Base-by-base conservation (phyloP, 37 sponge, comb jelly and placozoan genomes). In the Tethya wilhelma region DNA sequence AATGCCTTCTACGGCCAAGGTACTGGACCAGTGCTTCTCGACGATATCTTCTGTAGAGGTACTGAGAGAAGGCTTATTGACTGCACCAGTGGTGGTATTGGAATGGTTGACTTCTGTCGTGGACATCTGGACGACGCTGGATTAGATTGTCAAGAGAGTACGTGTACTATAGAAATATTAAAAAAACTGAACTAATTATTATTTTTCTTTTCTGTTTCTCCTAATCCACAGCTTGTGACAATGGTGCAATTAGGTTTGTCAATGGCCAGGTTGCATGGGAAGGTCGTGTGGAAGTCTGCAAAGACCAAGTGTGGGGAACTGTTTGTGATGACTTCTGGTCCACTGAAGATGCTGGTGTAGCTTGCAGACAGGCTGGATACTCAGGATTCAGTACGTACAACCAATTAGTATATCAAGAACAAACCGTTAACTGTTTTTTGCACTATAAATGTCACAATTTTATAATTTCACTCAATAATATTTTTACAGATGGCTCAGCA, bases 241-340 rank as follows among this genome's bases (percentile, higher is more conserved):
- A 64, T 43, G 77, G 44, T 43, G 32, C 38, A 20, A 60, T 82
- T 49, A 67, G 83, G 2, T 65, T 82, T 43, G 45, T 59, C 31
- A 42, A 42, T 62, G 83, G 73, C 0, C 63, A 1, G 4, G 42
- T 12, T 26, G 53, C 68, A 37, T 44, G 45, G 23, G 53, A 71
- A 17, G 83, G 83, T 28, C 83, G 83, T 44, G 83, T 82, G 6
- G 83, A 82, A 44, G 55, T 82, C 44, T 73, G 55, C 44, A 41
- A 72, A 44, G 34, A 41, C 53, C 17, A 32, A 44, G 36, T 56
- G 3, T 82, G 83, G 83, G 83, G 83, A 4, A 82, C 83, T 28
- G 83, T 82, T 6, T 82, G 83, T 36, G 65, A 82, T 44, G 73
- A 82, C 64, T 9, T 44, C 14, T 82, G 83, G 83, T 32, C 26